Evolutionary conservation across 2,113 vertebrate genomes (phyloP).

Genomic region (Brachypteracias leptosomus): DNA sequence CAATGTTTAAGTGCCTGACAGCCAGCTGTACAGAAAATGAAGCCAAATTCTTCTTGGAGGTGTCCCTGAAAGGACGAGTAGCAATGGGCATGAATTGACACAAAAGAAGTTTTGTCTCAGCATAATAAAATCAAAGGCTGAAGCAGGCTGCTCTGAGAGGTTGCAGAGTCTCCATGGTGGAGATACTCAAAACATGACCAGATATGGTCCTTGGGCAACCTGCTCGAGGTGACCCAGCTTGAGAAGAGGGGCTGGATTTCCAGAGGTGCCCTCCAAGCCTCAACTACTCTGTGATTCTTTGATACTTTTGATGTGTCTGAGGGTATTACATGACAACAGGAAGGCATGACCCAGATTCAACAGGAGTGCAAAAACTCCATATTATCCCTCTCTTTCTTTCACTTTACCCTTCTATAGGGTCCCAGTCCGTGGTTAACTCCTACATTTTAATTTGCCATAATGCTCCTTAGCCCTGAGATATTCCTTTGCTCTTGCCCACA

Average conservation of each 20-base stretch:
- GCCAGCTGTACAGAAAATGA: neutral
- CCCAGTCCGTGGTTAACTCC: neutral
- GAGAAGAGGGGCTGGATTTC: neutral
- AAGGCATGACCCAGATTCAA: neutral
- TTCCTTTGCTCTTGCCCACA: neutral
- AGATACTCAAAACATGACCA: accelerated
- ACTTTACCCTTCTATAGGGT: neutral
- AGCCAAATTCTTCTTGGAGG: neutral
- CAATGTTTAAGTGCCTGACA: neutral
- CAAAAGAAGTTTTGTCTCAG: neutral
- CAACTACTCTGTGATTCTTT: neutral
- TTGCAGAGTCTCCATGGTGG: neutral
- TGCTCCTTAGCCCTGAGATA: neutral
- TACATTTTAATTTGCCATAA: neutral
- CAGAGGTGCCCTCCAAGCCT: neutral
- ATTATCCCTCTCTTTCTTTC: neutral
- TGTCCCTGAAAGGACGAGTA: neutral
- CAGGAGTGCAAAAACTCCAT: neutral
- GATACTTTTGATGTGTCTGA: neutral
- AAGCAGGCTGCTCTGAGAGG: neutral
- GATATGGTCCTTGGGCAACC: neutral
- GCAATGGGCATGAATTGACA: neutral
- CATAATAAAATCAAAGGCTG: neutral
- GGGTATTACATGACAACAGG: neutral
- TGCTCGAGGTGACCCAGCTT: accelerated